Conservation (phyloP, 2,113 vertebrate genomes). For the Microcebus griseorufus region DNA sequence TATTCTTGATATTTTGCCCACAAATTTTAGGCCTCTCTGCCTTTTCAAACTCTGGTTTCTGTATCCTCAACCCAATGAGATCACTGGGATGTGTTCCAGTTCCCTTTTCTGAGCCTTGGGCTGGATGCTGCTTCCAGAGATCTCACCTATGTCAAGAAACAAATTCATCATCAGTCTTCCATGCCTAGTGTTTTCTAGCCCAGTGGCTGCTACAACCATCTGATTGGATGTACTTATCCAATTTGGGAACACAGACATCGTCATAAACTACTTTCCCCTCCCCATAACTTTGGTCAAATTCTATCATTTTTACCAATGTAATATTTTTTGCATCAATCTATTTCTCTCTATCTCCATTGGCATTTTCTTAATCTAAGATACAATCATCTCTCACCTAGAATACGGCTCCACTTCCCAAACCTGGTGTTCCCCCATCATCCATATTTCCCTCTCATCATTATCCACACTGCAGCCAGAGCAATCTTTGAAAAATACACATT, state of each 20-base stretch:
- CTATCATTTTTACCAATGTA: neutral
- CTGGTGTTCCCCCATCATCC: neutral
- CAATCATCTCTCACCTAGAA: neutral
- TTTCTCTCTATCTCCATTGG: neutral
- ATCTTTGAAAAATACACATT: constrained; percentile 5
- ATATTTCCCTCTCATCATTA: neutral
- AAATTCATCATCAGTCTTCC: neutral
- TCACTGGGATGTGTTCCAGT: neutral
- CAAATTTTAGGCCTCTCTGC: neutral
- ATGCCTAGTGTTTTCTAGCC: neutral
- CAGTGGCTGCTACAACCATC: neutral
- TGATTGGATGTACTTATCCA: neutral
- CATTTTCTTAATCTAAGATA: neutral
- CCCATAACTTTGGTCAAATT: neutral
- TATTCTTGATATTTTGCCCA: neutral
- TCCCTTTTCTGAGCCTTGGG: neutral
- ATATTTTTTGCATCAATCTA: neutral
- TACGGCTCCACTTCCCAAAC: neutral
- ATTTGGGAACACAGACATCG: neutral
- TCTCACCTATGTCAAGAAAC: neutral
- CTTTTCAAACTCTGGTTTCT: neutral
- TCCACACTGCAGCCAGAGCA: neutral
- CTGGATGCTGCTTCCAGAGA: neutral
- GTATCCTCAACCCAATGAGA: neutral
- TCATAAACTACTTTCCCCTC: neutral